Evolutionary conservation across 2,888 invertebrate genomes (phyloP).

Genomic region (Tribolium freemani): DNA sequence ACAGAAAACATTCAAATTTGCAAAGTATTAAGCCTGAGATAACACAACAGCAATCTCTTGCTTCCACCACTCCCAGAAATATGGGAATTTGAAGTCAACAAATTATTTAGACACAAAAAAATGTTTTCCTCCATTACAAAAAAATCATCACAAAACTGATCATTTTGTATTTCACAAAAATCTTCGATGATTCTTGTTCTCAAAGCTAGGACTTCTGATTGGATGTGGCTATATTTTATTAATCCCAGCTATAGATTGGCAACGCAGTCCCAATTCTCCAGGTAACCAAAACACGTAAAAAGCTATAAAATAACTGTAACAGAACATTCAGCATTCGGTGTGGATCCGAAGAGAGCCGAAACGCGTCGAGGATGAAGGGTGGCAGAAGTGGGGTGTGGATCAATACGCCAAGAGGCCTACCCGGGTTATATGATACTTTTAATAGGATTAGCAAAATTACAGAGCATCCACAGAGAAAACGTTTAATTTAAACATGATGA

Average conservation of each 20-base stretch:
- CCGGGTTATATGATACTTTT: constrained; percentile 68
- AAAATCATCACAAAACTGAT: too few relatives aligned
- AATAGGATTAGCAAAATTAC: constrained; percentile 68
- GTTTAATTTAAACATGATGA: constrained; percentile 61
- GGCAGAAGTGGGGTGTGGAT: constrained; percentile 59
- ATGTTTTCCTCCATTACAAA: too few relatives aligned
- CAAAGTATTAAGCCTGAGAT: not conserved
- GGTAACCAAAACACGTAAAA: constrained; percentile 38
- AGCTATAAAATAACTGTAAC: constrained; percentile 34
- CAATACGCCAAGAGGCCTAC: constrained; percentile 66
- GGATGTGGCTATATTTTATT: not conserved
- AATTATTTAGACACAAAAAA: too few relatives aligned
- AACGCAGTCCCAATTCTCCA: constrained; percentile 6
- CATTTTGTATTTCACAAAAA: too few relatives aligned
- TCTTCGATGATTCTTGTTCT: too few relatives aligned
- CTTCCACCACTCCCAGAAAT: not conserved
- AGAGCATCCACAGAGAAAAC: constrained; percentile 64
- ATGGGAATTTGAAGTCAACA: too few relatives aligned
- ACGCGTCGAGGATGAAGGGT: constrained; percentile 46
- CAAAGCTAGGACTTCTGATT: not conserved
- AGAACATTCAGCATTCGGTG: constrained; percentile 34
- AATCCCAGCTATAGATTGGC: not conserved
- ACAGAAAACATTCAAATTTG: not conserved
- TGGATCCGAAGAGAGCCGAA: constrained; percentile 49
- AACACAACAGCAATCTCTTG: not conserved